A percentile compares a stretch with the other conserved stretches of the same genome.
phyloP scores from a whole-genome alignment of 2,888 invertebrate species.

The Linnaemya tessellans region DNA sequence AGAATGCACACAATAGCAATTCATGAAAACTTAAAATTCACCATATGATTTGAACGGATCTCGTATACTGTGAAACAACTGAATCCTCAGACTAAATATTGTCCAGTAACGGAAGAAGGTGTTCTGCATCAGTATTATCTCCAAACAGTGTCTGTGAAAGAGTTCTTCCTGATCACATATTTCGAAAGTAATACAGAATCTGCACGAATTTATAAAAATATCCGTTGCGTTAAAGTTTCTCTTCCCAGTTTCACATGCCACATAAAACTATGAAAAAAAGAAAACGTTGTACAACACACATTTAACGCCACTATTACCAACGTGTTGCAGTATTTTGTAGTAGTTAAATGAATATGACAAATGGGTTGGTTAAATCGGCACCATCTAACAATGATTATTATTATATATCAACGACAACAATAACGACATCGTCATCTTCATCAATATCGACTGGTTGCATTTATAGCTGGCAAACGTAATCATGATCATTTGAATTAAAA shows the following conservation, averaged over 20 bases:
- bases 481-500: slow-evolving; percentile 62
- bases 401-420: slow-evolving; percentile 50
- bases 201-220: background rate
- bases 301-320: background rate
- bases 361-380: slow-evolving; percentile 68
- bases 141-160: too few species aligned
- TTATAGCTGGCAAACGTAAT: slow-evolving; percentile 30
- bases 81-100: too few species aligned
- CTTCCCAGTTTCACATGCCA: background rate
- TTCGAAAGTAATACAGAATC: too few species aligned
- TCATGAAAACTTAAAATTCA: too few species aligned
- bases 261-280: too few species aligned
- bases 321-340: slow-evolving; percentile 1
- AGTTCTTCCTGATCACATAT: too few species aligned
- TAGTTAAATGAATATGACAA: slow-evolving; percentile 69
- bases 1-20: too few species aligned
- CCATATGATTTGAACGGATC: too few species aligned
- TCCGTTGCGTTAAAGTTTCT: background rate
- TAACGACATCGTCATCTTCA: slow-evolving; percentile 44
- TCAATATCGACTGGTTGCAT: background rate
- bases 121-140: too few species aligned
- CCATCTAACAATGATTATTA: slow-evolving; percentile 55
- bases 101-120: too few species aligned
- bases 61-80: too few species aligned
- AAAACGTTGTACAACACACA: background rate